phyloP scores from a whole-genome alignment of 2,888 invertebrate genomes.

The Adelphocoris suturalis region DNA sequence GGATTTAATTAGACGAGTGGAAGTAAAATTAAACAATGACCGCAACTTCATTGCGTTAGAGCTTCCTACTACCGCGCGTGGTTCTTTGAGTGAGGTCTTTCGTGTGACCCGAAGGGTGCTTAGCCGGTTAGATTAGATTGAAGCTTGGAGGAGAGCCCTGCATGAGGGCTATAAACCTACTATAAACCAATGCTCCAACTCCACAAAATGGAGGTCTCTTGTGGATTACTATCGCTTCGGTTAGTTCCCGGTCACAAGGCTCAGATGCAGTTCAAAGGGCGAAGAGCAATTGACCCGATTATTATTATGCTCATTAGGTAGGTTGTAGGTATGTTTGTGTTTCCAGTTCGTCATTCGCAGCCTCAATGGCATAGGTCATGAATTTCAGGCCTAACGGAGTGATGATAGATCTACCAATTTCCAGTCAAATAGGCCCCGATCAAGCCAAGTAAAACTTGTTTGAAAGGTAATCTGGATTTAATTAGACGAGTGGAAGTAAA shows the following conservation, averaged over 20 bases:
- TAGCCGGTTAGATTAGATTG: slow-evolving; percentile 29
- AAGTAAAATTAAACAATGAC: slow-evolving; percentile 20
- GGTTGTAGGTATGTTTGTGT: too few relatives aligned
- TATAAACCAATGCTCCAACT: neutral
- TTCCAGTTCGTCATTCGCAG: too few relatives aligned
- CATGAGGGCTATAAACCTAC: neutral
- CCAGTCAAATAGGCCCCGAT: neutral
- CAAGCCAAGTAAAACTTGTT: neutral
- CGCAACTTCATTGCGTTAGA: neutral
- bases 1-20: slow-evolving; percentile 17
- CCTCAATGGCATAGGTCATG: too few relatives aligned
- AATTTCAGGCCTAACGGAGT: too few relatives aligned
- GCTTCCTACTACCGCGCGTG: neutral
- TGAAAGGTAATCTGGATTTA: neutral
- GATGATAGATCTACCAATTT: too few relatives aligned
- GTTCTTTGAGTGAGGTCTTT: neutral
- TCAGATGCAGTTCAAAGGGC: neutral
- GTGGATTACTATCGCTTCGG: neutral
- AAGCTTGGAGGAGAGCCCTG: neutral
- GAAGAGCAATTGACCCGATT: neutral
- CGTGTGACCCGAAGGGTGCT: neutral
- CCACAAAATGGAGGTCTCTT: neutral
- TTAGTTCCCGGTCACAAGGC: neutral
- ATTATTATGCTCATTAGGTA: neutral
- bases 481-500: slow-evolving; percentile 20